Percentiles rank a stretch among this genome's conserved stretches.
phyloP scores from a whole-genome alignment of 1,140 invertebrate species.

The Cotesia typhae region DNA sequence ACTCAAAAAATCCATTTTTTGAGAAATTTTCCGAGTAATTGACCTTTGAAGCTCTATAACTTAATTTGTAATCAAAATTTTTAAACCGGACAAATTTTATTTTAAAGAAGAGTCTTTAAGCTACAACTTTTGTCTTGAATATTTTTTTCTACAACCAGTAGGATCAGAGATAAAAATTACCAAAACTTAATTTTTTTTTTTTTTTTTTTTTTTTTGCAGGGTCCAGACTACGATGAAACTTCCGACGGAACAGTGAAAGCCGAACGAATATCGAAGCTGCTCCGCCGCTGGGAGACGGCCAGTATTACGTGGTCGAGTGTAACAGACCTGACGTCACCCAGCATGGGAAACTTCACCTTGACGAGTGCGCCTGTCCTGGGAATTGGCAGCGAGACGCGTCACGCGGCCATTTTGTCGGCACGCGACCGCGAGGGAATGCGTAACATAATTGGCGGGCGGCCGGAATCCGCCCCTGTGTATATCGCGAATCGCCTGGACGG shows the following conservation, averaged over 20 bases:
- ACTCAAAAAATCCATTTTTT: too few relatives aligned
- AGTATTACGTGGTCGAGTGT: conserved; percentile 56
- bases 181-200: conserved; percentile 18
- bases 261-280: conserved; percentile 52
- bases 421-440: conserved; percentile 60
- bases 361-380: conserved; percentile 14
- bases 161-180: conserved; percentile 3
- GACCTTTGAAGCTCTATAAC: too few relatives aligned
- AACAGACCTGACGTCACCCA: conserved; percentile 36
- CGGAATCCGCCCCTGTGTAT: conserved; percentile 59
- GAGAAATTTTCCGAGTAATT: too few relatives aligned
- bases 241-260: conserved; percentile 49
- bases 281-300: conserved; percentile 58
- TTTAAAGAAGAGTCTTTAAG: neutral
- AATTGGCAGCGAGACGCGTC: conserved; percentile 31
- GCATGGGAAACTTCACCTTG: conserved; percentile 12
- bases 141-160: neutral
- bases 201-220: conserved; percentile 62
- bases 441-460: conserved; percentile 61
- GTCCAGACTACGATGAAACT: conserved; percentile 74
- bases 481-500: conserved; percentile 59
- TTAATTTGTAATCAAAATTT: too few relatives aligned
- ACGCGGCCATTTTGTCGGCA: conserved; percentile 42
- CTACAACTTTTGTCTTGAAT: too few relatives aligned
- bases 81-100: too few relatives aligned